These are phyloP conservation scores for Rhaphigaster nebulosa DNA, from an alignment of 2,888 invertebrate genomes.

Conservation along the genomic window DNA sequence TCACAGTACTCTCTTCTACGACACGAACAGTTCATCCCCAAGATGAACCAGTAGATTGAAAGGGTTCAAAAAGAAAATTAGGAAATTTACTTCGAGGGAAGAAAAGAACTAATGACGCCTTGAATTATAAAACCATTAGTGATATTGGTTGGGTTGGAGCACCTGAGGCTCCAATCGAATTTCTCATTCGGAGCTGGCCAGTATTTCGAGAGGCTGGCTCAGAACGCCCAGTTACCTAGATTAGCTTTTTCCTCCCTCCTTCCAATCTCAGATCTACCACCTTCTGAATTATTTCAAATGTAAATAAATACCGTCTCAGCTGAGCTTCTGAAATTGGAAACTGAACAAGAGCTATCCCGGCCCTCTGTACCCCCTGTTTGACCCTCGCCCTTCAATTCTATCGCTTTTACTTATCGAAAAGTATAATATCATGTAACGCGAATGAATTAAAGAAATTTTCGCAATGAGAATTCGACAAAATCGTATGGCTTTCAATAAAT, in stretches of 20 bases:
- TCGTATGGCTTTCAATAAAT: too few species aligned
- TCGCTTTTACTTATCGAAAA: background rate
- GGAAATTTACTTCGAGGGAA: background rate
- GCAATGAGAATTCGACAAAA: too few species aligned
- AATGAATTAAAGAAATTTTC: too few species aligned
- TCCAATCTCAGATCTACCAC: slow-evolving; percentile 46
- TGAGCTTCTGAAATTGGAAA: slow-evolving; percentile 12
- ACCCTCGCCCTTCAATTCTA: background rate
- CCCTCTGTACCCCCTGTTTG: background rate
- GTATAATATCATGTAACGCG: background rate
- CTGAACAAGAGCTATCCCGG: background rate
- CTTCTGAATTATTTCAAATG: slow-evolving; percentile 43
- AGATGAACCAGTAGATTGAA: background rate
- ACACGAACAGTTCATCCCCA: background rate
- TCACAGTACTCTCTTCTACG: background rate
- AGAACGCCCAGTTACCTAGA: slow-evolving; percentile 48
- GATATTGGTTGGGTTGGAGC: slow-evolving; percentile 45
- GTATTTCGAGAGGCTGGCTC: slow-evolving; percentile 2
- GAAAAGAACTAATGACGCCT: slow-evolving; percentile 52
- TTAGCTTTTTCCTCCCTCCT: slow-evolving; percentile 32
- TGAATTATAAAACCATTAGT: slow-evolving; percentile 58
- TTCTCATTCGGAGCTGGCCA: slow-evolving; percentile 50
- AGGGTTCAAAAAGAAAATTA: slow-evolving; percentile 25
- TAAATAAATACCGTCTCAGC: slow-evolving; percentile 21
- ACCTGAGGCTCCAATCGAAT: slow-evolving; percentile 55